Conservation (phyloP, 2,888 invertebrate genomes). For the Epinotia brunnichana region DNA sequence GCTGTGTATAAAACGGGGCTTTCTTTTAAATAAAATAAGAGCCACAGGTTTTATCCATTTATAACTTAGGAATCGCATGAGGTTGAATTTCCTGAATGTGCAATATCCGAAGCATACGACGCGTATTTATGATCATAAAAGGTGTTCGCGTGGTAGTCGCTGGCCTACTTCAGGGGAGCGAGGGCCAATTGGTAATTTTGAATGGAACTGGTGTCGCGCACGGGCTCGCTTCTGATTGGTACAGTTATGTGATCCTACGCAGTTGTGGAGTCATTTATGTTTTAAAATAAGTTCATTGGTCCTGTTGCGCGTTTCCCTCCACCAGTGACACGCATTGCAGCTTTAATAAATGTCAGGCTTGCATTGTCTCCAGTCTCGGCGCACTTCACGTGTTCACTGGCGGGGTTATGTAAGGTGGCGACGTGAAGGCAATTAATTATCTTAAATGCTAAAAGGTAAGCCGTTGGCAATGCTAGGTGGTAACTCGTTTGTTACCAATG, state of each 20-base stretch:
- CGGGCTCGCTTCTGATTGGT: constrained; percentile 21
- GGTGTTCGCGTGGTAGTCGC: constrained; percentile 56
- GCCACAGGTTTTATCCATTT: not conserved
- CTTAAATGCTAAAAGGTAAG: constrained; percentile 42
- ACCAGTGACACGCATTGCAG: constrained; percentile 53
- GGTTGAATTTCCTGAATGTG: constrained; percentile 23
- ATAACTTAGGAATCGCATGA: not conserved
- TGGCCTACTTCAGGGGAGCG: constrained; percentile 66
- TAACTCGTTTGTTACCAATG: constrained; percentile 39
- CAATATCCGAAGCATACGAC: constrained; percentile 20
- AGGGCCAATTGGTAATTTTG: constrained; percentile 75
- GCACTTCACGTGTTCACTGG: constrained; percentile 24
- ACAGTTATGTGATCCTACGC: constrained; percentile 17
- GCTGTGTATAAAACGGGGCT: constrained; percentile 44
- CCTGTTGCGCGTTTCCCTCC: constrained; percentile 11
- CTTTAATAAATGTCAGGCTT: constrained; percentile 69
- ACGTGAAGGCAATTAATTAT: constrained; percentile 43
- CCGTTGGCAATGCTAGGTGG: constrained; percentile 38
- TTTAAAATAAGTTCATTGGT: constrained; percentile 24
- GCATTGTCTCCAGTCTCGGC: constrained; percentile 57
- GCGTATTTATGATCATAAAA: constrained; percentile 46
- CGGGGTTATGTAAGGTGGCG: constrained; percentile 35
- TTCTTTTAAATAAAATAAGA: constrained; percentile 19
- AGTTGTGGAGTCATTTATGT: constrained; percentile 12
- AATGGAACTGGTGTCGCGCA: constrained; percentile 61